Percentiles rank a stretch among this genome's conserved stretches.
These are phyloP conservation scores for Mesoligia furuncula DNA, from an alignment of 2,888 invertebrate genomes.

Conservation along the genomic window DNA sequence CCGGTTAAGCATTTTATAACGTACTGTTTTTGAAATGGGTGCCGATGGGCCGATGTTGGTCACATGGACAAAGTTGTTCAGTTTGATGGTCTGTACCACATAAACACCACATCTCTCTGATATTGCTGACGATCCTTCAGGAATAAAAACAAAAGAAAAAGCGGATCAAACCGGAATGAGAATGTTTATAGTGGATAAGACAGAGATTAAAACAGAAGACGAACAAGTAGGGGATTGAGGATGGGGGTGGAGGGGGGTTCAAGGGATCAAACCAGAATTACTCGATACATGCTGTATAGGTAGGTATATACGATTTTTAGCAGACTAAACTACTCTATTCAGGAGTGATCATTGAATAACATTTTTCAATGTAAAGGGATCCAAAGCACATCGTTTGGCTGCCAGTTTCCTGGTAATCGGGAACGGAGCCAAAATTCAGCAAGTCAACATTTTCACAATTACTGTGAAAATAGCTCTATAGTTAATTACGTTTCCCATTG, in stretches of 20 bases:
- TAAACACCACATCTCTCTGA: not conserved
- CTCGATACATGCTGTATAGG: not conserved
- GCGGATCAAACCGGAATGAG: no score
- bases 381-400: not conserved
- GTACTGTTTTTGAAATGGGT: not conserved
- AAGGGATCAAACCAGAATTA: no score
- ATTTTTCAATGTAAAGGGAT: slow-evolving; percentile 8
- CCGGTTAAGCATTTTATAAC: not conserved
- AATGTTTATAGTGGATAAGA: no score
- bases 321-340: not conserved
- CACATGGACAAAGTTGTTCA: not conserved
- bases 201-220: no score
- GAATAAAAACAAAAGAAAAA: no score
- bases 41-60: not conserved
- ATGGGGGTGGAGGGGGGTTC: no score
- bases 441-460: slow-evolving; percentile 38
- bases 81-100: not conserved
- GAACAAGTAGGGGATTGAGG: no score
- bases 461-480: slow-evolving; percentile 33
- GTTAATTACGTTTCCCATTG: slow-evolving; percentile 23
- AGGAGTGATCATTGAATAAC: slow-evolving; percentile 3
- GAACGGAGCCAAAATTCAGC: slow-evolving; percentile 37
- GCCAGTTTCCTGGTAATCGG: not conserved
- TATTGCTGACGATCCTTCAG: no score
- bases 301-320: not conserved